These are phyloP conservation scores for Frieseomelitta varia DNA, from an alignment of 1,140 invertebrate genomes.

Conservation along the genomic window DNA sequence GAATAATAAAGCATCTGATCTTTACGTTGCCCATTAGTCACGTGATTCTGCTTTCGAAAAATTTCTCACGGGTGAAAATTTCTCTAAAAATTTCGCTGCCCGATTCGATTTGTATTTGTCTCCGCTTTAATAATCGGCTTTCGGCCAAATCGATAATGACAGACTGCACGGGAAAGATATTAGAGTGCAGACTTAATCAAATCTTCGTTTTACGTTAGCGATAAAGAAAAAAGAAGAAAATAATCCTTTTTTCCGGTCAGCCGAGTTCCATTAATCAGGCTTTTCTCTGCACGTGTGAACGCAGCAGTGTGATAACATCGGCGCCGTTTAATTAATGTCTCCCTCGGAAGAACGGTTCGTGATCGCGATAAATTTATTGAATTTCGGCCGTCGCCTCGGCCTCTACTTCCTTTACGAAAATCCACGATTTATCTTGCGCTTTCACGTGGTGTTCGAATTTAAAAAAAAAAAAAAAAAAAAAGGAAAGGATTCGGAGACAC, in stretches of 20 bases:
- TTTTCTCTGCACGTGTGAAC: slow-evolving; percentile 65
- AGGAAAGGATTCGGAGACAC: neutral
- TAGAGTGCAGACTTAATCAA: slow-evolving; percentile 6
- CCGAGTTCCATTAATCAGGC: slow-evolving; percentile 66
- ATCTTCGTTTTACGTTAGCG: slow-evolving; percentile 2
- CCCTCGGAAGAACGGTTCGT: slow-evolving; percentile 61
- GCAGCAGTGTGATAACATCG: slow-evolving; percentile 59
- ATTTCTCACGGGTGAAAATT: neutral
- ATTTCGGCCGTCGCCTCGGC: neutral
- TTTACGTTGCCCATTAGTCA: neutral
- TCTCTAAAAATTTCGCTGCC: neutral
- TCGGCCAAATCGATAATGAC: neutral
- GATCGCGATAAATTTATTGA: slow-evolving; percentile 55
- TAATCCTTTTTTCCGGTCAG: slow-evolving; percentile 41
- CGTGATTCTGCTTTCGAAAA: slow-evolving; percentile 1
- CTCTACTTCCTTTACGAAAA: neutral
- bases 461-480: neutral
- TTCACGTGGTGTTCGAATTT: neutral
- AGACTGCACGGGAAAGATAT: neutral
- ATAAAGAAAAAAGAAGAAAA: slow-evolving; percentile 38
- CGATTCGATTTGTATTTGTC: neutral
- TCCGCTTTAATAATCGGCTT: neutral
- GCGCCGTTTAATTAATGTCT: slow-evolving; percentile 70
- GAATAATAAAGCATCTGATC: slow-evolving; percentile 37
- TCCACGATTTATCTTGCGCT: neutral